phyloP scores from a whole-genome alignment of 2,797 vertebrate species.

The Merluccius polli region DNA sequence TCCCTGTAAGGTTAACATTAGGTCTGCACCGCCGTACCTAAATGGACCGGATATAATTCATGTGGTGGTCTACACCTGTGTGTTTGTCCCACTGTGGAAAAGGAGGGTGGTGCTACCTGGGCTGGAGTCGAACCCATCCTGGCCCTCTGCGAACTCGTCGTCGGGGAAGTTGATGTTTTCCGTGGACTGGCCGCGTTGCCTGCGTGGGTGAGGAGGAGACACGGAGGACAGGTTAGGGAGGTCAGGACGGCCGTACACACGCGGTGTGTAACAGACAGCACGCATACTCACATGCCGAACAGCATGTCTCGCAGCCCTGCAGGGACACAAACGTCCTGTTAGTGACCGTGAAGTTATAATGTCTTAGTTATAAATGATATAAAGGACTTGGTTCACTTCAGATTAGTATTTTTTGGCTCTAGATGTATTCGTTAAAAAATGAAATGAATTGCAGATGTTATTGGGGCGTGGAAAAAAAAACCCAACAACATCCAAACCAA shows the following conservation, averaged over 20 bases:
- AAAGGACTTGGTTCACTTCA: no score
- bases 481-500: background rate
- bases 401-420: no score
- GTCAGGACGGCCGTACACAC: no score
- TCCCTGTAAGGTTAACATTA: no score
- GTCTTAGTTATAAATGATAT: no score
- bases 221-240: background rate
- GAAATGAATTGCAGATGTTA: background rate
- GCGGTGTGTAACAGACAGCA: background rate
- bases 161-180: conserved; percentile 78
- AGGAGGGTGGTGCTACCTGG: no score
- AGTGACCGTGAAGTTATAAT: background rate
- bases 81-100: no score
- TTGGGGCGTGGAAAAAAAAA: no score
- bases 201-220: conserved; percentile 34
- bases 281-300: conserved; percentile 80
- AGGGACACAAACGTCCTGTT: conserved; percentile 19
- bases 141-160: conserved; percentile 64
- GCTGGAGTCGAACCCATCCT: conserved; percentile 44
- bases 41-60: no score
- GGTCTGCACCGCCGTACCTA: no score
- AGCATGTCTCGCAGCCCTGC: conserved; percentile 82
- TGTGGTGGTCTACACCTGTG: no score
- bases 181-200: conserved; percentile 69
- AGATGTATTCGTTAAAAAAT: background rate